phyloP scores from a whole-genome alignment of 2,113 vertebrate species.

The Rhineura floridana region DNA sequence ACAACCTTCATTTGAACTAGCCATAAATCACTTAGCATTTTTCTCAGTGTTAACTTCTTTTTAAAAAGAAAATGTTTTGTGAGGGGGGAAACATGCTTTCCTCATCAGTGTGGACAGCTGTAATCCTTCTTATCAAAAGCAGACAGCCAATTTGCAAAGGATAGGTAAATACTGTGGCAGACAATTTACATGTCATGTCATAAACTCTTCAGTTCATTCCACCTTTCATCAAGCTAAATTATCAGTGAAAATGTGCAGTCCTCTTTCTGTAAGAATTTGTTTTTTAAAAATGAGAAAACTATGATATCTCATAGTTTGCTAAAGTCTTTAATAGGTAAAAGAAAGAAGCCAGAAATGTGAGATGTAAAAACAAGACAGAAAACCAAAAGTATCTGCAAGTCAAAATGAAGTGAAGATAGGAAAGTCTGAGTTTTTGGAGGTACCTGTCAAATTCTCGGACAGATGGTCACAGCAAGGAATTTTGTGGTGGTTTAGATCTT shows the following conservation, averaged over 20 bases:
- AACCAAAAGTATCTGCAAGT: background rate
- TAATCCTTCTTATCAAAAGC: conserved; percentile 35
- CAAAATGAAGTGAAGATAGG: background rate
- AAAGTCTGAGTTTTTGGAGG: background rate
- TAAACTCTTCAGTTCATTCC: conserved; percentile 32
- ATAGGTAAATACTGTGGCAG: conserved; percentile 18
- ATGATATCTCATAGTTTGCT: background rate
- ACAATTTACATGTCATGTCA: conserved; percentile 12
- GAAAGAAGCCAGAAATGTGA: background rate
- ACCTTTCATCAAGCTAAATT: background rate
- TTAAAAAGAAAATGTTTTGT: background rate
- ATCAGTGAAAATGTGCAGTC: background rate
- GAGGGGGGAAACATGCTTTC: background rate
- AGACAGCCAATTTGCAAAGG: conserved; percentile 49
- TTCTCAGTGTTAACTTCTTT: conserved; percentile 22
- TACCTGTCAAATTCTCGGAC: background rate
- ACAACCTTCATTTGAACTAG: conserved; percentile 26
- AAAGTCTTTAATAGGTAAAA: background rate
- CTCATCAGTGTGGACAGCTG: conserved; percentile 13
- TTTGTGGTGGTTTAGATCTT: background rate
- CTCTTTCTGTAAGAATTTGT: background rate
- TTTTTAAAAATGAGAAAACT: background rate
- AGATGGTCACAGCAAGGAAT: background rate
- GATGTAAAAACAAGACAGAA: background rate
- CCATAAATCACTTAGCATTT: conserved; percentile 11